Evolutionary conservation across 2,113 vertebrate genomes (phyloP).

Genomic region (Fregata magnificens): DNA sequence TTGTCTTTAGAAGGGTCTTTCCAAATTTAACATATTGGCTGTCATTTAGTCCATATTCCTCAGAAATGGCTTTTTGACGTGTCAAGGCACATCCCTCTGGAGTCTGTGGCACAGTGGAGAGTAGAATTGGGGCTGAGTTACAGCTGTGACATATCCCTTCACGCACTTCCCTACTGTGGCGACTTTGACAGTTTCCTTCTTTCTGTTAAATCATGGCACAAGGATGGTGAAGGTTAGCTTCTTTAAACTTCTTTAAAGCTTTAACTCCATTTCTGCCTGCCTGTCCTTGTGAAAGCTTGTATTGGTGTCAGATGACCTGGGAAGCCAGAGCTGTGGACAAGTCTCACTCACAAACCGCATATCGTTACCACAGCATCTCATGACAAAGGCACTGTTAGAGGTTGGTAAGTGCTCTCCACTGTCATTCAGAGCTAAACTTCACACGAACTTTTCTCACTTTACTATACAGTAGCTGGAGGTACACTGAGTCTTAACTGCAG

Average conservation of each 20-base stretch:
- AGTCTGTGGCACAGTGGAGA: background rate
- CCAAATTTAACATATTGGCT: background rate
- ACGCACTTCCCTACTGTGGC: fast-evolving
- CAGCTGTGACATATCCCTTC: background rate
- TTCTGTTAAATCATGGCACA: background rate
- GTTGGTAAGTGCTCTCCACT: background rate
- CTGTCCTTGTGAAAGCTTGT: background rate
- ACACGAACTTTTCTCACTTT: background rate
- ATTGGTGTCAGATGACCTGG: background rate
- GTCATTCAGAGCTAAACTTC: background rate
- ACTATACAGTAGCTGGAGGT: background rate
- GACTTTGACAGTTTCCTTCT: background rate
- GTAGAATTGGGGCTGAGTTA: background rate
- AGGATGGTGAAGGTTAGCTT: background rate
- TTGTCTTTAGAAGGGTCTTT: background rate
- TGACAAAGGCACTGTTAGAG: background rate
- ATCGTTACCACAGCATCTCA: background rate
- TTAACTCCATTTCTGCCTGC: background rate
- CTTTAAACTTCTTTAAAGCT: background rate
- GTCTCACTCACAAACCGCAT: background rate
- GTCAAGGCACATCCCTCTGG: background rate
- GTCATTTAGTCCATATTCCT: background rate
- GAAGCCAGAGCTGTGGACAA: background rate
- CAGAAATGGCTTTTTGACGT: background rate
- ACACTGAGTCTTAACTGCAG: background rate